A percentile compares a stretch with the other conserved stretches of the same genome.
Evolutionary conservation across 2,113 vertebrate species (phyloP).

Genomic region (Centropus unirufus): DNA sequence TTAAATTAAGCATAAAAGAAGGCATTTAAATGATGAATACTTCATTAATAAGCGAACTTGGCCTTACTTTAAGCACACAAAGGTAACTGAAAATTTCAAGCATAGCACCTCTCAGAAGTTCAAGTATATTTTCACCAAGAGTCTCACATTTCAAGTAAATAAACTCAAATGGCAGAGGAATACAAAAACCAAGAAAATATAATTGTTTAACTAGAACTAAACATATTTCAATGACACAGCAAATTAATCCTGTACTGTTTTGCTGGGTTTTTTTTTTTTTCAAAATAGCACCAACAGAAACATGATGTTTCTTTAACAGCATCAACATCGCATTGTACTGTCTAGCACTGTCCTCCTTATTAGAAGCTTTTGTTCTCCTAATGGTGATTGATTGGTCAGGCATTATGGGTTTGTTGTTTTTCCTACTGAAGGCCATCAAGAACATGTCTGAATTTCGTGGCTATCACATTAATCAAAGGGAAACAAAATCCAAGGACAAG

Average conservation of each 20-base stretch:
- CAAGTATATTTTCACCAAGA: slow-evolving; percentile 11
- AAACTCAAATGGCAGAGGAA: not conserved
- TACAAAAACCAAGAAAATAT: not conserved
- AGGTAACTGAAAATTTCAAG: not conserved
- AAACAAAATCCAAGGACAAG: slow-evolving; percentile 76
- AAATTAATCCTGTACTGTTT: not conserved
- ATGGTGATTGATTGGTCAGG: slow-evolving; percentile 64
- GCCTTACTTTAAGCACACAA: not conserved
- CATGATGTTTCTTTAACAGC: slow-evolving; percentile 65
- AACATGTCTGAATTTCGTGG: slow-evolving; percentile 82
- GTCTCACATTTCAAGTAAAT: not conserved
- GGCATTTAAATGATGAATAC: not conserved
- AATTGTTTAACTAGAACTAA: not conserved
- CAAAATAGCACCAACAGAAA: slow-evolving; percentile 43
- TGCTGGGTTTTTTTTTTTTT: not conserved
- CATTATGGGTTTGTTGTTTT: slow-evolving; percentile 67
- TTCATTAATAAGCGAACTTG: slow-evolving; percentile 39
- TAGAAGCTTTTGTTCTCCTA: slow-evolving; percentile 74
- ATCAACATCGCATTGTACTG: slow-evolving; percentile 74
- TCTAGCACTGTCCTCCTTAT: slow-evolving; percentile 65
- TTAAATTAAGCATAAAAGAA: slow-evolving; percentile 40
- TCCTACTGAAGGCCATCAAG: slow-evolving; percentile 78
- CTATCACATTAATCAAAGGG: slow-evolving; percentile 84
- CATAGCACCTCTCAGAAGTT: slow-evolving; percentile 2
- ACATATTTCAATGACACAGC: not conserved